Evolutionary conservation across 2,797 vertebrate genomes (phyloP).

Genomic region (Acipenser ruthenus): DNA sequence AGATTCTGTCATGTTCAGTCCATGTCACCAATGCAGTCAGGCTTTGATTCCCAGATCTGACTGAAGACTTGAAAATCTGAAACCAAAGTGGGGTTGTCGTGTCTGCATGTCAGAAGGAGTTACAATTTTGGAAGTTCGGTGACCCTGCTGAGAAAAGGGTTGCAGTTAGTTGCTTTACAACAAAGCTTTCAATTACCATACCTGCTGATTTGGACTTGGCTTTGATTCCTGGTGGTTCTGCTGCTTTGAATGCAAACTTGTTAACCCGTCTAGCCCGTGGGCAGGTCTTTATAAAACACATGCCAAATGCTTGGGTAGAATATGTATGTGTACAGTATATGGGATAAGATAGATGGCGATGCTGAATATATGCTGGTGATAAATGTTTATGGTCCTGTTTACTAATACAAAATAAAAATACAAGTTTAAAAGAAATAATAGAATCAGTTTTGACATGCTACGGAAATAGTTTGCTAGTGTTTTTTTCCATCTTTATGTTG

Average conservation of each 20-base stretch:
- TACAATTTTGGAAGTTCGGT: constrained; percentile 68
- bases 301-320: background rate
- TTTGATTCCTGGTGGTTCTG: no score
- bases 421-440: no score
- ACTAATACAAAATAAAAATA: no score
- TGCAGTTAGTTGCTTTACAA: constrained; percentile 56
- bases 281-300: no score
- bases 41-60: constrained; percentile 76
- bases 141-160: constrained; percentile 65
- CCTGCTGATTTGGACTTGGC: constrained; percentile 47
- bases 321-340: background rate
- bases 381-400: no score
- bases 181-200: constrained; percentile 47
- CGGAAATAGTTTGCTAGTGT: no score
- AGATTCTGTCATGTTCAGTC: constrained; percentile 82
- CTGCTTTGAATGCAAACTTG: no score
- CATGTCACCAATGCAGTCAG: constrained; percentile 53
- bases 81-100: constrained; percentile 66
- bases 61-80: constrained; percentile 58
- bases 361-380: no score
- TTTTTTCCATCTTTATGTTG: background rate
- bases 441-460: no score
- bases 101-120: constrained; percentile 70
- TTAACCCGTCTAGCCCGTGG: no score
- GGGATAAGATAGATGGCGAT: no score